A percentile compares a stretch with the other conserved stretches of the same genome.
Evolutionary conservation across 2,888 invertebrate genomes (phyloP).

Genomic region (Heliconius cydno): DNA sequence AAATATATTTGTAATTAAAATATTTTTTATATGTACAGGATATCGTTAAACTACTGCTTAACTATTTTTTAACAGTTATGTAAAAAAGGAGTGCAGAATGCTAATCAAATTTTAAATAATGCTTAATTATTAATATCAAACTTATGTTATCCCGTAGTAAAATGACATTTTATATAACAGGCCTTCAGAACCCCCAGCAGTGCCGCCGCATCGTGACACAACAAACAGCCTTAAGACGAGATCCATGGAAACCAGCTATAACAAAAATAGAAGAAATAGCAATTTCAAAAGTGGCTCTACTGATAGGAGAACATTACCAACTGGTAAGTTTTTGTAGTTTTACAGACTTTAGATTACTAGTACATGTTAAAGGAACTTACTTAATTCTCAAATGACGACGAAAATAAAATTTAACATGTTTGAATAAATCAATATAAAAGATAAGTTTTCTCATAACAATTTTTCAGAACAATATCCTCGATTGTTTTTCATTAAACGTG

Average conservation of each 20-base stretch:
- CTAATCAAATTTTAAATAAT: too few relatives aligned
- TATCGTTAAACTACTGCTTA: not conserved
- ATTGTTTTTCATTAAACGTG: too few relatives aligned
- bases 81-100: too few relatives aligned
- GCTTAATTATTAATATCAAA: not conserved
- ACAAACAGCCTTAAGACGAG: slow-evolving; percentile 91
- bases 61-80: too few relatives aligned
- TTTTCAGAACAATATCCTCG: too few relatives aligned
- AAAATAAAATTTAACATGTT: not conserved
- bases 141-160: not conserved
- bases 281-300: slow-evolving; percentile 83
- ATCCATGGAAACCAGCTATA: slow-evolving; percentile 92
- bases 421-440: too few relatives aligned
- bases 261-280: slow-evolving; percentile 83
- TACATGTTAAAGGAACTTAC: not conserved
- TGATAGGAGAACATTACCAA: slow-evolving; percentile 89
- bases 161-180: slow-evolving; percentile 53
- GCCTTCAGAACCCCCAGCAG: slow-evolving; percentile 86
- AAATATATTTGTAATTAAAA: slow-evolving; percentile 8
- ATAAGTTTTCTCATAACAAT: too few relatives aligned
- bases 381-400: not conserved
- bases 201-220: slow-evolving; percentile 88
- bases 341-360: not conserved
- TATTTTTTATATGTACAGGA: not conserved
- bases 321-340: slow-evolving; percentile 75